These are phyloP conservation scores for Patella ulyssiponensis DNA, from an alignment of 2,888 invertebrate species.

Conservation along the genomic window DNA sequence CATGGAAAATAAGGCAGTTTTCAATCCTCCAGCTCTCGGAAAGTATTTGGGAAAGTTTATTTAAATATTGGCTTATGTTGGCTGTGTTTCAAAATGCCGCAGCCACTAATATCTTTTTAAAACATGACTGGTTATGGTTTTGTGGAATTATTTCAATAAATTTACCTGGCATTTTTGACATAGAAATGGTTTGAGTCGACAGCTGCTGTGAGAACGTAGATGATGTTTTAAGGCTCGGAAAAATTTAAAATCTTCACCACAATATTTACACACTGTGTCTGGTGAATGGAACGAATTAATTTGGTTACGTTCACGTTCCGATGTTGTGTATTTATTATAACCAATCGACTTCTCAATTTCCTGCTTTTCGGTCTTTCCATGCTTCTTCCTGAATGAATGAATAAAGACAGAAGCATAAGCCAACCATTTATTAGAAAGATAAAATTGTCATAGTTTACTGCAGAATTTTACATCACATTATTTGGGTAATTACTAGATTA, in stretches of 20 bases:
- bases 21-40: no score
- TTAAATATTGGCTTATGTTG: no score
- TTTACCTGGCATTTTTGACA: conserved; percentile 66
- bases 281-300: conserved; percentile 54
- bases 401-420: background rate
- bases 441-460: no score
- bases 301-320: conserved; percentile 37
- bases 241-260: conserved; percentile 72
- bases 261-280: conserved; percentile 73
- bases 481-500: background rate
- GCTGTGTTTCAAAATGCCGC: no score
- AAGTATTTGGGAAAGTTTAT: no score
- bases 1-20: no score
- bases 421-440: background rate
- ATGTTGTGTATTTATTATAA: conserved; percentile 62
- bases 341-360: conserved; percentile 88
- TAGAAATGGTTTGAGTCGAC: conserved; percentile 69
- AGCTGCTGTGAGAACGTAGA: conserved; percentile 68
- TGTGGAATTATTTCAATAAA: no score
- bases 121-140: no score
- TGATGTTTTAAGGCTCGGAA: conserved; percentile 72
- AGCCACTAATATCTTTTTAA: no score
- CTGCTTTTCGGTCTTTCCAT: conserved; percentile 87
- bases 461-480: no score
- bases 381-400: conserved; percentile 80